These are phyloP conservation scores for Neocloeon triangulifer DNA, from an alignment of 1,140 invertebrate genomes.

Conservation along the genomic window DNA sequence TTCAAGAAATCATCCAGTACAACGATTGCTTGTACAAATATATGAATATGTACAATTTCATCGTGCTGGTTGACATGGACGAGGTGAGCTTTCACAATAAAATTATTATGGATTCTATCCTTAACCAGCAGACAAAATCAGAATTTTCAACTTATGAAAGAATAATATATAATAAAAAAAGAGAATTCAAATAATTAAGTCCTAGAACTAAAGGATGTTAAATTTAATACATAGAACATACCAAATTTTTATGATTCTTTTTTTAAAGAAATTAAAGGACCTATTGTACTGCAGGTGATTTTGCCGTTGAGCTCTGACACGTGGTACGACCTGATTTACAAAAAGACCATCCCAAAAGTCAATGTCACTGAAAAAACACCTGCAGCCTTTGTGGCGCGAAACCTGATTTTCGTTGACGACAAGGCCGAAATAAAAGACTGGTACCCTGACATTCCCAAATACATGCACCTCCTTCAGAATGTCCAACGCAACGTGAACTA, in stretches of 20 bases:
- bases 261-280: too few species aligned
- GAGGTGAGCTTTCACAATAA: too few species aligned
- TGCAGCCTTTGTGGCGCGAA: constrained; percentile 77
- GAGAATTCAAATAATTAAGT: too few species aligned
- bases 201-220: too few species aligned
- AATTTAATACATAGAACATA: too few species aligned
- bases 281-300: too few species aligned
- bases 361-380: too few species aligned
- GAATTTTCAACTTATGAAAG: too few species aligned
- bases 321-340: constrained; percentile 61
- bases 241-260: too few species aligned
- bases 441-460: constrained; percentile 63
- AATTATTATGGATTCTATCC: too few species aligned
- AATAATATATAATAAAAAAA: too few species aligned
- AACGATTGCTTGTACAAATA: constrained; percentile 92
- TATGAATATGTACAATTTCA: constrained; percentile 72
- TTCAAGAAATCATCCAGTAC: constrained; percentile 86
- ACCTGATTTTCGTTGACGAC: constrained; percentile 89
- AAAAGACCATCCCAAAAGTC: constrained; percentile 37
- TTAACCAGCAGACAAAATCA: too few species aligned
- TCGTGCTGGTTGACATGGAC: constrained; percentile 77
- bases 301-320: constrained; percentile 56
- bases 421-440: constrained; percentile 55
- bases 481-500: constrained; percentile 74
- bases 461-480: constrained; percentile 86